These are phyloP conservation scores for Tetheella fluctuosa DNA, from an alignment of 2,888 invertebrate genomes.

Conservation along the genomic window DNA sequence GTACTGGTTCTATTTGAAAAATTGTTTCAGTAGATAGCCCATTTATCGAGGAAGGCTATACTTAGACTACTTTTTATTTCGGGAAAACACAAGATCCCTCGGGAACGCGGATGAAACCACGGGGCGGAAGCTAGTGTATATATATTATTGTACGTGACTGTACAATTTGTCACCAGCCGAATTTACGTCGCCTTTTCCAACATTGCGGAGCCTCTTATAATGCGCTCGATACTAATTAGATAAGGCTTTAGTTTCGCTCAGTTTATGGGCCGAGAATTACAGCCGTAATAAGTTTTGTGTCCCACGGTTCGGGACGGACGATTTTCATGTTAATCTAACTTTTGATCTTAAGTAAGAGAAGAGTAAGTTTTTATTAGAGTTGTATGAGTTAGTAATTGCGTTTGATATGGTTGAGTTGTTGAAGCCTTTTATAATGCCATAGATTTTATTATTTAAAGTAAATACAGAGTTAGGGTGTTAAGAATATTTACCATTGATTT, in stretches of 20 bases:
- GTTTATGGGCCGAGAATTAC: conserved; percentile 54
- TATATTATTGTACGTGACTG: conserved; percentile 45
- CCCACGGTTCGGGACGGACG: conserved; percentile 44
- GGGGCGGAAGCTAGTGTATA: no score
- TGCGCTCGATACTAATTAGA: conserved; percentile 57
- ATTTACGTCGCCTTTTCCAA: conserved; percentile 43
- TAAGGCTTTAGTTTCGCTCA: conserved; percentile 45
- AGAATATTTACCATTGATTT: no score
- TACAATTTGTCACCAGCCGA: conserved; percentile 33
- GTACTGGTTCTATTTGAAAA: no score
- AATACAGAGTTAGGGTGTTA: no score
- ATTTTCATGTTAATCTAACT: conserved; percentile 59
- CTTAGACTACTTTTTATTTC: no score
- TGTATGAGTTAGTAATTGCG: conserved; percentile 18
- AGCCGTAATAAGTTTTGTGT: conserved; percentile 48
- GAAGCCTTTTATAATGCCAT: not conserved
- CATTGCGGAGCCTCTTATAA: conserved; percentile 17
- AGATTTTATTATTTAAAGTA: no score
- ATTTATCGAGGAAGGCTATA: no score
- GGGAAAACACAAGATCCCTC: no score
- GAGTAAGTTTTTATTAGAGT: conserved; percentile 45
- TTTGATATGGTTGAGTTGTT: conserved; percentile 17
- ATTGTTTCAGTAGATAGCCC: no score
- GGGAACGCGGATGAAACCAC: no score
- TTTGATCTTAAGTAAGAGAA: conserved; percentile 44